Evolutionary conservation across 2,113 vertebrate genomes (phyloP).

Genomic region (Equus quagga): DNA sequence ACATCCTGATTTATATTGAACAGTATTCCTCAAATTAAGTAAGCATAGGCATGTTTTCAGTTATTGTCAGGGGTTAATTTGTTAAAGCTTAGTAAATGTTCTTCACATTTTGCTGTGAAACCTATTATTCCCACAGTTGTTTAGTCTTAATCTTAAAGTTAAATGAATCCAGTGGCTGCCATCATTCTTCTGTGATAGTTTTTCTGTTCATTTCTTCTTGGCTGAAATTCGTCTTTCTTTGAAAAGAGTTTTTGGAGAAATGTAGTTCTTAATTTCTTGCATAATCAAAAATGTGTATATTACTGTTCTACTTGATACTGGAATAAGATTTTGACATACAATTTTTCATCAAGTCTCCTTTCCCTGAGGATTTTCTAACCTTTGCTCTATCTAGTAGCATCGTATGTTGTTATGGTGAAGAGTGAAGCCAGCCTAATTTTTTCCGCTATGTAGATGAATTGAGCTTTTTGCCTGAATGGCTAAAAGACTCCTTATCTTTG

Average conservation of each 20-base stretch:
- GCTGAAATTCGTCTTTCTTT: not conserved
- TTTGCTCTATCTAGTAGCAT: not conserved
- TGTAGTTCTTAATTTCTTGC: not conserved
- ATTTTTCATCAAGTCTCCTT: not conserved
- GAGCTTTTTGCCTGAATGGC: not conserved
- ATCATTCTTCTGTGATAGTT: not conserved
- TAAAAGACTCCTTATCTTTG: not conserved
- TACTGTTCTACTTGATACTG: not conserved
- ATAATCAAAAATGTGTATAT: not conserved
- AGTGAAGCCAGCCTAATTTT: not conserved
- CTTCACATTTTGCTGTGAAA: not conserved
- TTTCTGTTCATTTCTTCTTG: not conserved
- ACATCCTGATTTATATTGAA: not conserved
- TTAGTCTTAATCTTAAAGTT: not conserved
- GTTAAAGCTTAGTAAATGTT: not conserved
- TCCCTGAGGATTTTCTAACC: not conserved
- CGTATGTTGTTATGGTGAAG: not conserved
- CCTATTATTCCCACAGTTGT: not conserved
- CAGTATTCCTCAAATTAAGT: not conserved
- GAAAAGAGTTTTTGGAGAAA: constrained; percentile 2
- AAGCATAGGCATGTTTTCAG: not conserved
- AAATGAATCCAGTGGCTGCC: not conserved
- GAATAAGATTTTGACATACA: not conserved
- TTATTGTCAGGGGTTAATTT: not conserved
- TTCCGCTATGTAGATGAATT: not conserved